Percentiles rank a stretch among this genome's conserved stretches.
Evolutionary conservation across 2,113 vertebrate genomes (phyloP).

Genomic region (Shinisaurus crocodilurus): DNA sequence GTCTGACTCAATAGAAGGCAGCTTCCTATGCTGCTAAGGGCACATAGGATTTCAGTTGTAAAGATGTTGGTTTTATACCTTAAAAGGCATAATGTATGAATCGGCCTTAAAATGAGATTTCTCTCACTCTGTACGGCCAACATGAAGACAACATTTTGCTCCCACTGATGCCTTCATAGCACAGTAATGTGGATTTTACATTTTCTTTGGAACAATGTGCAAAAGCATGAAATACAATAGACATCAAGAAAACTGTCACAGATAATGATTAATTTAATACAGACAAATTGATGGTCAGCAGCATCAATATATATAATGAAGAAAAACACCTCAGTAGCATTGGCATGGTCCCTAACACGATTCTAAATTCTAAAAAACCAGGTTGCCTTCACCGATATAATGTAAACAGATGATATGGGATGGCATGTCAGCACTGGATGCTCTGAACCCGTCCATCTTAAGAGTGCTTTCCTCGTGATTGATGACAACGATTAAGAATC

Average conservation of each 20-base stretch:
- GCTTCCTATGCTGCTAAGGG: background rate
- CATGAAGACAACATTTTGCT: background rate
- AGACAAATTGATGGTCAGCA: background rate
- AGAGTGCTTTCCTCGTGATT: background rate
- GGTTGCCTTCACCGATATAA: background rate
- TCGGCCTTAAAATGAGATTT: background rate
- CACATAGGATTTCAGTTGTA: background rate
- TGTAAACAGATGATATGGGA: background rate
- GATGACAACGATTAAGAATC: background rate
- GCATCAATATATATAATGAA: background rate
- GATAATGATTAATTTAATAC: background rate
- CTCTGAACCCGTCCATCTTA: background rate
- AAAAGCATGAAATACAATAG: accelerated
- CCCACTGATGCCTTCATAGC: accelerated
- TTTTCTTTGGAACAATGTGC: background rate
- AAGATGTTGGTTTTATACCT: background rate
- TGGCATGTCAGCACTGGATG: background rate
- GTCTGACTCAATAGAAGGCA: too few relatives aligned
- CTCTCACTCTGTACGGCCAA: background rate
- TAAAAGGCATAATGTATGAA: background rate
- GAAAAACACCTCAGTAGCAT: background rate
- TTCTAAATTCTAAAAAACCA: background rate
- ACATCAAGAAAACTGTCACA: background rate
- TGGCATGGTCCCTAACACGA: accelerated
- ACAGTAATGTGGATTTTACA: accelerated